Percentiles rank a stretch among this genome's conserved stretches.
These are phyloP conservation scores for Caenorhabditis briggsae DNA, from an alignment of 1,140 invertebrate genomes.

Conservation along the genomic window DNA sequence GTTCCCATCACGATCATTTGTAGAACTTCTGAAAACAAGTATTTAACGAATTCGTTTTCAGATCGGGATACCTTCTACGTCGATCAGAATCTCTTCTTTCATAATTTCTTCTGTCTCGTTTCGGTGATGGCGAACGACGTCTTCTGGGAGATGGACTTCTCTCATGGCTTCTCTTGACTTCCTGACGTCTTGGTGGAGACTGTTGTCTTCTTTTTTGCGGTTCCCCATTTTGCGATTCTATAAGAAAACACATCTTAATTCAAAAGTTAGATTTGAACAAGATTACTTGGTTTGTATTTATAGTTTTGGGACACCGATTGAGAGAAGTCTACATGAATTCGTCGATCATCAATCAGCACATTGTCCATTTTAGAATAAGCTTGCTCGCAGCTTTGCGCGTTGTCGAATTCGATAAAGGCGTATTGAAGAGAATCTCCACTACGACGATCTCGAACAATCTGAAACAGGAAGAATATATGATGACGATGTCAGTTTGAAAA, in stretches of 20 bases:
- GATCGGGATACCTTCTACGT: background rate
- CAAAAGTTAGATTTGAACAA: background rate
- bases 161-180: constrained; percentile 16
- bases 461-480: background rate
- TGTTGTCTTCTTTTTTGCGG: background rate
- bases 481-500: background rate
- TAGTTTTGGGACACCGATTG: constrained; percentile 86
- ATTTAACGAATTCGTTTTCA: background rate
- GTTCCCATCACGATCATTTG: background rate
- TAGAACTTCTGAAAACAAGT: background rate
- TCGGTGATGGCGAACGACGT: constrained; percentile 39
- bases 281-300: constrained; percentile 69
- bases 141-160: constrained; percentile 27
- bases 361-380: constrained; percentile 99
- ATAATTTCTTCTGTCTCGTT: constrained; percentile 12
- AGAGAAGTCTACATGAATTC: constrained; percentile 99
- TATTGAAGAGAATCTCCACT: constrained; percentile 96
- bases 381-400: constrained; percentile 92
- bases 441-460: constrained; percentile 88
- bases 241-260: background rate
- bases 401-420: constrained; percentile 98
- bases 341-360: constrained; percentile 95
- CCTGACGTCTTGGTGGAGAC: background rate
- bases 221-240: background rate
- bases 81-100: background rate